Percentiles rank a stretch among this genome's conserved stretches.
Evolutionary conservation across 2,888 invertebrate species (phyloP).

Genomic region (Anodontia alba): DNA sequence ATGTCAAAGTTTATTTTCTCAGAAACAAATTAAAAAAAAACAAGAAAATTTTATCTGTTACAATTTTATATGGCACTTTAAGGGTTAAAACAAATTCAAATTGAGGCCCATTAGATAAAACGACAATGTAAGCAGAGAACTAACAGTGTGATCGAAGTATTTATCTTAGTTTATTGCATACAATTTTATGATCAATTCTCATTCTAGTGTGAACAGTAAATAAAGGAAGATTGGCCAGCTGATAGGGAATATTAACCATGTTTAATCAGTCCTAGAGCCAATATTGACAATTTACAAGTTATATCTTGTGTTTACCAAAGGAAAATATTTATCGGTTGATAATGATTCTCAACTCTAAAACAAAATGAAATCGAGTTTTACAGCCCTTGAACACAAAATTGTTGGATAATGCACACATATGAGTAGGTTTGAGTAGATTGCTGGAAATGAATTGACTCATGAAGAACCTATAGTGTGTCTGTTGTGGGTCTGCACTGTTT

Average conservation of each 20-base stretch:
- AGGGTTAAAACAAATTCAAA: too few species aligned
- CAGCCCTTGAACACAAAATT: not conserved
- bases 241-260: slow-evolving; percentile 23
- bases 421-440: too few species aligned
- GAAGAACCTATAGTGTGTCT: too few species aligned
- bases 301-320: slow-evolving; percentile 3
- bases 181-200: slow-evolving; percentile 22
- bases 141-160: not conserved
- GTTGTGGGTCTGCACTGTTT: too few species aligned
- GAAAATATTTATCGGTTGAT: slow-evolving; percentile 10
- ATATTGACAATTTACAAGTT: slow-evolving; percentile 21
- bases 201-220: slow-evolving; percentile 20
- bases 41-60: too few species aligned
- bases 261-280: slow-evolving; percentile 19
- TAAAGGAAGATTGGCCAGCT: slow-evolving; percentile 2
- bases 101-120: slow-evolving; percentile 7
- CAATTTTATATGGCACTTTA: too few species aligned
- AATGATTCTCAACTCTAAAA: slow-evolving; percentile 7
- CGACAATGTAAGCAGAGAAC: not conserved
- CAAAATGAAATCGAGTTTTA: not conserved
- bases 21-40: too few species aligned
- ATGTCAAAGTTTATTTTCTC: too few species aligned
- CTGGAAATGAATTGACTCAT: too few species aligned
- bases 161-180: slow-evolving; percentile 19
- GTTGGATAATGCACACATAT: too few species aligned